Conservation (phyloP, 2,888 invertebrate genomes). For the Gibbula magus region DNA sequence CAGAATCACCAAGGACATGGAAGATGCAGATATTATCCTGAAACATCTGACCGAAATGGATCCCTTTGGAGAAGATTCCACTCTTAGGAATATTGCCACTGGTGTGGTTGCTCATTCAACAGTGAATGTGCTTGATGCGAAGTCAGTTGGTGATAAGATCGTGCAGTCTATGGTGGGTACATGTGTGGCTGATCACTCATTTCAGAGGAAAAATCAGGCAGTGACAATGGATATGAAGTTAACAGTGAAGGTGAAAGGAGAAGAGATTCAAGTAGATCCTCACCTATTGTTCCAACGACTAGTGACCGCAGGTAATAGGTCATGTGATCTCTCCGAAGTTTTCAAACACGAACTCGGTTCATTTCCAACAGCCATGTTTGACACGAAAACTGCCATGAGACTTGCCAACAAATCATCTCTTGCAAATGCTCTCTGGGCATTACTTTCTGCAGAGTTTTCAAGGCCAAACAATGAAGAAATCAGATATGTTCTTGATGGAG, state of each 20-base stretch:
- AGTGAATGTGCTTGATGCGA: not conserved
- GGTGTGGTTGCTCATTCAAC: slow-evolving; percentile 1
- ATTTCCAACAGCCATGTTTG: not conserved
- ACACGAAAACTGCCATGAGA: slow-evolving; percentile 5
- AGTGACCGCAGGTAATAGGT: too few relatives aligned
- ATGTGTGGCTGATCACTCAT: too few relatives aligned
- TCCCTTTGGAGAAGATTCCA: not conserved
- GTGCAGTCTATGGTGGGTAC: not conserved
- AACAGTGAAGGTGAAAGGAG: too few relatives aligned
- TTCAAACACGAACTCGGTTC: too few relatives aligned
- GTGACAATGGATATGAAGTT: too few relatives aligned
- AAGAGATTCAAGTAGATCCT: too few relatives aligned
- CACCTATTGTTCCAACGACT: too few relatives aligned
- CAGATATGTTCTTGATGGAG: slow-evolving; percentile 2
- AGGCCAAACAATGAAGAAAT: slow-evolving; percentile 3
- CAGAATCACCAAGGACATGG: slow-evolving; percentile 15
- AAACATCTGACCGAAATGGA: slow-evolving; percentile 3
- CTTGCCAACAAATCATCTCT: slow-evolving; percentile 7
- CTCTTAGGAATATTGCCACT: slow-evolving; percentile 1
- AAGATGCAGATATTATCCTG: not conserved
- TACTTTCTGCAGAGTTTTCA: slow-evolving; percentile 6
- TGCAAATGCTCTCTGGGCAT: slow-evolving; percentile 3
- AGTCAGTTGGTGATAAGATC: not conserved
- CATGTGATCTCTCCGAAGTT: too few relatives aligned
- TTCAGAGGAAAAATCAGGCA: too few relatives aligned